phyloP scores from a whole-genome alignment of 2,888 invertebrate species.

The Troides helena region DNA sequence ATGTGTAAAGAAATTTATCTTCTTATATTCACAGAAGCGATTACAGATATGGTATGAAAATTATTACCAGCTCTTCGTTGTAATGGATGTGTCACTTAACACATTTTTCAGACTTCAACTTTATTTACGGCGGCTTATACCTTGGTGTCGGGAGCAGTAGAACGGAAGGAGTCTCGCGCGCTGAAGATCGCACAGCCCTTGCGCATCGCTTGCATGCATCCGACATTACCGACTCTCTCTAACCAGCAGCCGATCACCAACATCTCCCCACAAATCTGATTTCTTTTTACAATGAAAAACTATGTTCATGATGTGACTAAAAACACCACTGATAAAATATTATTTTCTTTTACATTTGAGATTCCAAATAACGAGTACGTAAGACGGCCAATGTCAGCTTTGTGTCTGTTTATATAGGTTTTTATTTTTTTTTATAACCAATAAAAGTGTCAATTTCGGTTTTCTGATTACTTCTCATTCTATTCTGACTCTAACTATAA shows the following conservation, averaged over 20 bases:
- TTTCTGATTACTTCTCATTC: neutral
- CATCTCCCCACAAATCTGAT: slow-evolving; percentile 20
- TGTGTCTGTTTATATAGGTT: neutral
- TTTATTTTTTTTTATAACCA: neutral
- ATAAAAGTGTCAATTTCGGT: neutral
- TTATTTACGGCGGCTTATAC: slow-evolving; percentile 60
- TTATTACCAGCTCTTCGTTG: neutral
- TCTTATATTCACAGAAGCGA: no score
- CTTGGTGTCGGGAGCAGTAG: slow-evolving; percentile 52
- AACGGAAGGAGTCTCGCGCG: slow-evolving; percentile 41
- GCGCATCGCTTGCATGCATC: slow-evolving; percentile 53
- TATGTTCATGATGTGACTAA: neutral
- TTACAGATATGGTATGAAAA: no score
- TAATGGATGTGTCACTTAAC: neutral
- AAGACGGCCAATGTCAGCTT: neutral
- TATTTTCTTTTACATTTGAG: neutral
- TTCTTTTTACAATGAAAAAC: neutral
- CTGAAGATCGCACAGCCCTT: slow-evolving; percentile 45
- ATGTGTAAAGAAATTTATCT: no score
- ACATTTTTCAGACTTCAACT: slow-evolving; percentile 53
- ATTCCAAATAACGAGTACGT: neutral
- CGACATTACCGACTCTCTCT: slow-evolving; percentile 38
- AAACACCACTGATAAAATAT: neutral
- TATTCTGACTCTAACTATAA: no score
- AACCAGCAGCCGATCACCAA: slow-evolving; percentile 31